Base-by-base conservation (phyloP, 2,888 invertebrate species). In the Falcaria lacertinaria region DNA sequence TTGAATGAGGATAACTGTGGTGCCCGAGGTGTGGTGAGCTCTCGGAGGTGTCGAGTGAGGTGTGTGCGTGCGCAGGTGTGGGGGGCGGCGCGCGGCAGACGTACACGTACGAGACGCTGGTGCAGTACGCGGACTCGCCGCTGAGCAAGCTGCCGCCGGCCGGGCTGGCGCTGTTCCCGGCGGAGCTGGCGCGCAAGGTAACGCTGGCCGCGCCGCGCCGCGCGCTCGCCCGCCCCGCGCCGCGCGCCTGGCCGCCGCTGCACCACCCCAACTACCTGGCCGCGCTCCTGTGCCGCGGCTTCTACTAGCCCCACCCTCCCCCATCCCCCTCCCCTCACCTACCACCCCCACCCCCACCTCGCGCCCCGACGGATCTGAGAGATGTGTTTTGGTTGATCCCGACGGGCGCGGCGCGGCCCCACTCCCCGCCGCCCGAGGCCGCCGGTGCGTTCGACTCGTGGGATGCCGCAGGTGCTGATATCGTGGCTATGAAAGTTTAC, bases 171-270 rank as follows among this genome's bases (percentile, higher is more conserved):
- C 74, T 71, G 46, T 87, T 89, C 78, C 89, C 89, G 69, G 66
- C 82, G 60, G 89, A 89, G 75, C 80, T 90, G 63, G 85, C 85
- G 75, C 89, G 89, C 85, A 89, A 89, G 89, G 89, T 90, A 85
- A 80, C 80, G 69, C 69, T 59, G 63, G 48, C 66, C 60, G 58
- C 64, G 59, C 52, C 61, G 56, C 64, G 57, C 56, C 36, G 36
- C 44, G 46, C 64, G 43, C 60, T 55, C 44, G 54, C 57, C 54
- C 41, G 55, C 54, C 58, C 56, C 61, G 48, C 63, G 51, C 66
- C 56, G 56, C 68, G 65, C 61, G 55, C 57, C 50, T 64, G 64
- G 66, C 58, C 68, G 45, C 73, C 80, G 54, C 74, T 79, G 47
- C 83, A 80, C 64, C 83, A 74, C 54, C 85, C 85, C 71, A 84